phyloP scores from a whole-genome alignment of 2,888 invertebrate species.

The Pachymerium ferrugineum region DNA sequence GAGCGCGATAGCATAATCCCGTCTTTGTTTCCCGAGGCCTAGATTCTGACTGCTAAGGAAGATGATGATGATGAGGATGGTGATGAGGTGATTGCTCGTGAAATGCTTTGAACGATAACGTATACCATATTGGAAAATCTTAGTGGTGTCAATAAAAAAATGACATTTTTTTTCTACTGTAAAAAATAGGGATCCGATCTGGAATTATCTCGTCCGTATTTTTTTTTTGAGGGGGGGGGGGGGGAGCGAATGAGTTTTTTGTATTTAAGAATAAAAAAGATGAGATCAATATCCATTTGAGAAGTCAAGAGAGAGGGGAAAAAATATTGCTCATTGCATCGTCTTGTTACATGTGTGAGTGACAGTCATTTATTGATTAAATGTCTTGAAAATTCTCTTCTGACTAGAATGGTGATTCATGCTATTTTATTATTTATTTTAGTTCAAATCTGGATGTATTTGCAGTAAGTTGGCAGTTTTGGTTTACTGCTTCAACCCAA shows the following conservation, averaged over 20 bases:
- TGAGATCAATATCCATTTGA: neutral
- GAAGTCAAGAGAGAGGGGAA: neutral
- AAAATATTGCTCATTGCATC: neutral
- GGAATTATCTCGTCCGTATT: too few species aligned
- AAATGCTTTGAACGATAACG: neutral
- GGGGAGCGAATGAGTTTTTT: too few species aligned
- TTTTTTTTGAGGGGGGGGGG: neutral
- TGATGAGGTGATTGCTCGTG: neutral
- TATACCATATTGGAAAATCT: too few species aligned
- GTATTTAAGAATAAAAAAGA: too few species aligned
- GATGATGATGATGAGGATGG: neutral
- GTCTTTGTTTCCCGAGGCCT: conserved; percentile 3
- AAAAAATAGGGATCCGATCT: too few species aligned
- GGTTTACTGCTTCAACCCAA: neutral
- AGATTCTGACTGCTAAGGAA: neutral
- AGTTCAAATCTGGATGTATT: neutral
- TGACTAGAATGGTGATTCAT: too few species aligned
- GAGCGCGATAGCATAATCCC: conserved; percentile 6
- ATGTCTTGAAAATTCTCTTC: too few species aligned
- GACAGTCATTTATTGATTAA: too few species aligned
- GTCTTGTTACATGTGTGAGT: too few species aligned
- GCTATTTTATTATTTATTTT: too few species aligned
- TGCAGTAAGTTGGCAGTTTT: neutral
- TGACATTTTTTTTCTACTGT: neutral
- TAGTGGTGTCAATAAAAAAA: too few species aligned